Conservation (phyloP, 2,888 invertebrate genomes). For the Meloe dianella region DNA sequence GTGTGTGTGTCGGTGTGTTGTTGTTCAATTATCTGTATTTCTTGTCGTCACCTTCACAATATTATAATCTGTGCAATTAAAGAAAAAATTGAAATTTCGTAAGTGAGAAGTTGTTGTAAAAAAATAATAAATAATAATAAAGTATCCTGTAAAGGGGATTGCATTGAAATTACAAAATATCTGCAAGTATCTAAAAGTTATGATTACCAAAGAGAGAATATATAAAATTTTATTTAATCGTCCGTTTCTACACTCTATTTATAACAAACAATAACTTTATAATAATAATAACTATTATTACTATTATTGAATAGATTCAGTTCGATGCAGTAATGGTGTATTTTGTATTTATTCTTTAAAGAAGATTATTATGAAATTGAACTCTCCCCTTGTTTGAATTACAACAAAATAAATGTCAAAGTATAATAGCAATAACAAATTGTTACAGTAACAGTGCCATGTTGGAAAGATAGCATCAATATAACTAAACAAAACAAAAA, state of each 20-base stretch:
- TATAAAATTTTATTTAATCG: neutral
- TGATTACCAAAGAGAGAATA: neutral
- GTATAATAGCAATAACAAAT: neutral
- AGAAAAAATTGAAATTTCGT: neutral
- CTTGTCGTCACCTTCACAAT: neutral
- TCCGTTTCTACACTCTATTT: neutral
- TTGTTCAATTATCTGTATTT: neutral
- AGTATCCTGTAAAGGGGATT: neutral
- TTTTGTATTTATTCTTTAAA: neutral
- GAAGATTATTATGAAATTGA: neutral
- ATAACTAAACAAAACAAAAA: neutral
- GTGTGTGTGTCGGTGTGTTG: no score
- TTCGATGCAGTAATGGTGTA: neutral
- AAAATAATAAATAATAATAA: neutral
- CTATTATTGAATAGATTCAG: neutral
- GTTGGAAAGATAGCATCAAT: slow-evolving; percentile 6
- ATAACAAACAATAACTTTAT: slow-evolving; percentile 3
- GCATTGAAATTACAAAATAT: neutral
- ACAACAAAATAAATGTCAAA: neutral
- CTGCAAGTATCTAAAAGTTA: neutral
- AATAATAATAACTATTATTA: neutral
- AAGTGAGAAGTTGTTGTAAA: neutral
- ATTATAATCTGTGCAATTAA: neutral
- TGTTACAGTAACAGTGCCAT: slow-evolving; percentile 15
- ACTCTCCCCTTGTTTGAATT: neutral